These are phyloP conservation scores for Cacoxenus indagator DNA, from an alignment of 2,888 invertebrate genomes.

Conservation along the genomic window DNA sequence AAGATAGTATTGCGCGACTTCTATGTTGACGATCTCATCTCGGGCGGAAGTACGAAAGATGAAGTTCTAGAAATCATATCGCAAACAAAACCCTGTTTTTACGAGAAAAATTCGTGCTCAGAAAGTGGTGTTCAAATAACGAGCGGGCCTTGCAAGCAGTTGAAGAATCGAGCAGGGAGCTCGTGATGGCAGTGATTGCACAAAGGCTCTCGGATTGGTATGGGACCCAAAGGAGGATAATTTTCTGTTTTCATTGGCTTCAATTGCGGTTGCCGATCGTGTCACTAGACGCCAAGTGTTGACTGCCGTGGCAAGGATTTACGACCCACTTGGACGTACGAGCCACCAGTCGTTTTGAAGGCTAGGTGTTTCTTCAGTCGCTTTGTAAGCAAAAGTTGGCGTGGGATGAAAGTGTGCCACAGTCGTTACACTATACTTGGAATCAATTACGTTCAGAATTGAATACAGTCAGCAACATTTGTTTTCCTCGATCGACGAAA, in stretches of 20 bases:
- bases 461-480: too few relatives aligned
- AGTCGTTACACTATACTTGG: too few relatives aligned
- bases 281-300: not conserved
- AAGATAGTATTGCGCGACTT: too few relatives aligned
- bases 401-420: too few relatives aligned
- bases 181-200: not conserved
- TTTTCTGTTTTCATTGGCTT: too few relatives aligned
- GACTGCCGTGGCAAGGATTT: not conserved
- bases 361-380: not conserved
- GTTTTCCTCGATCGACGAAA: too few relatives aligned
- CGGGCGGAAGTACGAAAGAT: not conserved
- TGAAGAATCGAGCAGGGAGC: not conserved
- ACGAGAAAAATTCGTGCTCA: not conserved
- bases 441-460: too few relatives aligned
- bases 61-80: not conserved
- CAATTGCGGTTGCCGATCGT: too few relatives aligned
- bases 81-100: not conserved
- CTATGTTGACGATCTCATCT: too few relatives aligned
- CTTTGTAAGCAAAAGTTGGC: too few relatives aligned
- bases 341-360: not conserved
- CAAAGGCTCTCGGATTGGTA: too few relatives aligned
- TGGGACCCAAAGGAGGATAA: too few relatives aligned
- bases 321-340: conserved; percentile 1
- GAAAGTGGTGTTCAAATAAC: conserved; percentile 8
- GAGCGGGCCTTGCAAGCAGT: not conserved